These are phyloP conservation scores for Drosophila sp. DNA, from an alignment of 1,140 invertebrate species.

Conservation along the genomic window DNA sequence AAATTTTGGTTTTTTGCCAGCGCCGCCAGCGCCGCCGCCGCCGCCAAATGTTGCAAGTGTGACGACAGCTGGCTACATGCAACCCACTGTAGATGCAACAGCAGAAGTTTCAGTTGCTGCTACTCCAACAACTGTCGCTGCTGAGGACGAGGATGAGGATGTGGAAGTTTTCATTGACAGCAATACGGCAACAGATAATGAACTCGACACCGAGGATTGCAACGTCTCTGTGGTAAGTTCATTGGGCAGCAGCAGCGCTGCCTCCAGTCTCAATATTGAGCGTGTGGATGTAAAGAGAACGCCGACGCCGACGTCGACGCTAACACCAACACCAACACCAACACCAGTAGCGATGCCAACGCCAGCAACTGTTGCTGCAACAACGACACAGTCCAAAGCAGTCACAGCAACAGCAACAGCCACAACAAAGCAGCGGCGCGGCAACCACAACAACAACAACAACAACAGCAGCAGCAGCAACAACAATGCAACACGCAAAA, in stretches of 20 bases:
- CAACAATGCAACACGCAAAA: constrained; percentile 1
- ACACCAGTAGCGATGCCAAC: neutral
- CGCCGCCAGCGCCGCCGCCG: constrained; percentile 8
- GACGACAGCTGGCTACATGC: neutral
- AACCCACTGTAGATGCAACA: neutral
- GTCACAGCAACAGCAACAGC: constrained; percentile 18
- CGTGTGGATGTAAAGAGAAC: constrained; percentile 40
- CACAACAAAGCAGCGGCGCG: neutral
- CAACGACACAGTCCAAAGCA: constrained; percentile 19
- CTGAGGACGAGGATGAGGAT: constrained; percentile 69
- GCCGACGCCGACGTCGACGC: constrained; percentile 1
- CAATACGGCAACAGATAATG: constrained; percentile 84
- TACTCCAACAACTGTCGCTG: neutral
- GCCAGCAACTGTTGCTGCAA: neutral
- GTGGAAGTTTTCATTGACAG: constrained; percentile 80
- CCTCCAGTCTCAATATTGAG: constrained; percentile 84
- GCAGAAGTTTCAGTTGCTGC: neutral
- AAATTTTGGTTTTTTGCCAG: constrained; percentile 71
- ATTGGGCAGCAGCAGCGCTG: constrained; percentile 75
- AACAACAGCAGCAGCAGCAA: constrained; percentile 10
- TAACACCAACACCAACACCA: neutral
- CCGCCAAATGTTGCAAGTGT: neutral
- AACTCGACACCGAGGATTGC: constrained; percentile 61
- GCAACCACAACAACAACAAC: constrained; percentile 2
- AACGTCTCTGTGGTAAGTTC: constrained; percentile 76